A percentile compares a stretch with the other conserved stretches of the same genome.
Evolutionary conservation across 2,113 vertebrate genomes (phyloP).

Genomic region (Myotis davidii): DNA sequence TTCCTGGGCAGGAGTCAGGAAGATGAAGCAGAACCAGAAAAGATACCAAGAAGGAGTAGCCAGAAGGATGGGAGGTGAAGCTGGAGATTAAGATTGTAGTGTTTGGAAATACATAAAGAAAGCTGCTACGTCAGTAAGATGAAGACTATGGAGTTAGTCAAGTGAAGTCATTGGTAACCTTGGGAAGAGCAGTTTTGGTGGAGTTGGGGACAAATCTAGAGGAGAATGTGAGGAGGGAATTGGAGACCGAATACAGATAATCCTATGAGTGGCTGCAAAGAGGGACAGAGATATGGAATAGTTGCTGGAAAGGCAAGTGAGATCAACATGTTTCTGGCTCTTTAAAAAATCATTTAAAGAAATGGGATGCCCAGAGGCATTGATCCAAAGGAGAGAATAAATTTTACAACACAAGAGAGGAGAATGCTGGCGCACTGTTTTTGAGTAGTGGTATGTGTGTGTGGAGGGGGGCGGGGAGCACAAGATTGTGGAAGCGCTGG

Average conservation of each 20-base stretch:
- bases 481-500: not conserved
- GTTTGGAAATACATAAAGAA: not conserved
- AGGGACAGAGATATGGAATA: not conserved
- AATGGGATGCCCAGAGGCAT: not conserved
- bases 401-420: not conserved
- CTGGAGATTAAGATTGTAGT: not conserved
- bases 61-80: not conserved
- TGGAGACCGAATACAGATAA: not conserved
- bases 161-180: not conserved
- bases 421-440: not conserved
- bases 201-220: not conserved
- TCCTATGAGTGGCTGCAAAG: not conserved
- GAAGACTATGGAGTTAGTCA: not conserved
- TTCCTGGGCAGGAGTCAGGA: not conserved
- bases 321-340: not conserved
- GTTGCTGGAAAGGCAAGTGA: not conserved
- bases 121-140: not conserved
- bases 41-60: not conserved
- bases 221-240: not conserved
- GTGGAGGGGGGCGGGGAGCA: not conserved
- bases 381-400: not conserved
- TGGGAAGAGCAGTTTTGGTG: not conserved
- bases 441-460: not conserved
- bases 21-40: not conserved
- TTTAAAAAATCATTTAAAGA: not conserved